Evolutionary conservation across 2,888 invertebrate genomes (phyloP), one percentile per base, ranked within the genome.

Genomic region (Macroteleia sp.): DNA sequence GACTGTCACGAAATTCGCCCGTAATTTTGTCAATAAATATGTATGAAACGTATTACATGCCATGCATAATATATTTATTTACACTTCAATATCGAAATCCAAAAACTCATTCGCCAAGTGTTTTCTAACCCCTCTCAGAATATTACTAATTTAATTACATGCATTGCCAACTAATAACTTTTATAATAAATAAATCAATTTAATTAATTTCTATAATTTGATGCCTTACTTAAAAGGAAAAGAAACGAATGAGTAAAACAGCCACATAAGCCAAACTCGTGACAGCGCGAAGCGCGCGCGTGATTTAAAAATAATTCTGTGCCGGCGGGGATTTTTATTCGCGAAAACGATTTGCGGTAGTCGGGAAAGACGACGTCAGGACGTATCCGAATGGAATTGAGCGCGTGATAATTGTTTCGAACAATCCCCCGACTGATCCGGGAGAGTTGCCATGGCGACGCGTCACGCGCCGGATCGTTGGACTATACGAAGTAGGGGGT

Each of bases 341-440:
- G 84, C 81, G 82, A 86, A 87, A 88, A 87, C 86, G 86, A 87
- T 89, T 87, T 88, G 85, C 82, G 73, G 62, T 56, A 59, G 78
- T 69, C 70, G 66, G 57, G 74, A 67, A 80, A 70, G 79, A 77
- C 71, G 74, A 77, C 62, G 71, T 59, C 70, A 64, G 80, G 77
- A 79, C 67, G 82, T 77, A 86, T 84, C 82, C 85, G 87, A 89
- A 89, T 86, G 86, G 86, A 90, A 91, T 91, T 88, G 90, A 90
- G 89, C 88, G 86, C 82, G 84, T 85, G 89, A 90, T 91, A 91
- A 91, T 91, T 91, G 91, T 91, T 91, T 91, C 88, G 88, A 91
- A 90, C 89, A 91, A 90, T 91, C 88, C 88, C 85, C 85, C 81
- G 77, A 76, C 77, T 83, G 83, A 83, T 83, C 80, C 82, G 67